Conservation (phyloP, 2,888 invertebrate genomes). For the Megaustenia siamemsis region DNA sequence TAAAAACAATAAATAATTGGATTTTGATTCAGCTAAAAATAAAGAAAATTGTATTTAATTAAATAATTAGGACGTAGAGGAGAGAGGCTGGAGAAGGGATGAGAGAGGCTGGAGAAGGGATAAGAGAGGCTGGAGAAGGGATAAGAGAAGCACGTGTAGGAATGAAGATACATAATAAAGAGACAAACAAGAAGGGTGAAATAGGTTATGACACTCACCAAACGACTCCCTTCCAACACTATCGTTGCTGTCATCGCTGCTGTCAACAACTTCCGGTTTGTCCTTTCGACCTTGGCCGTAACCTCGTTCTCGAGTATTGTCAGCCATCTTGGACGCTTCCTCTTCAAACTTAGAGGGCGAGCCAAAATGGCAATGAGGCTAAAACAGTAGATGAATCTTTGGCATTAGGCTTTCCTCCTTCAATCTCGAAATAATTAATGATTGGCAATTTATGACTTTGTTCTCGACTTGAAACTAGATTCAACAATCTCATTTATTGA, state of each 20-base stretch:
- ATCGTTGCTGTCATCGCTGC: slow-evolving; percentile 47
- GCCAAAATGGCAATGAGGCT: slow-evolving; percentile 3
- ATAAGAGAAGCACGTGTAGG: background rate
- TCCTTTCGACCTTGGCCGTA: slow-evolving; percentile 39
- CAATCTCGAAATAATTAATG: background rate
- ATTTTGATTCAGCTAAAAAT: no score
- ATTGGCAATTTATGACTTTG: background rate
- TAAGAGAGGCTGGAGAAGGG: background rate
- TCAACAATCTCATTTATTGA: background rate
- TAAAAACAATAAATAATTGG: no score
- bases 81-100: background rate
- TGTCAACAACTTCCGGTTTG: slow-evolving; percentile 46
- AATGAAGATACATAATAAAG: background rate
- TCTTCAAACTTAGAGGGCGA: background rate
- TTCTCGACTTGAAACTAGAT: background rate
- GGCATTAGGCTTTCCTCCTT: background rate
- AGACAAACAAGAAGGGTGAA: background rate
- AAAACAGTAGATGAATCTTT: background rate
- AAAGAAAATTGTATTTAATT: no score
- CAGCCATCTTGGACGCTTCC: slow-evolving; percentile 38
- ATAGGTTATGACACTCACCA: slow-evolving; percentile 26
- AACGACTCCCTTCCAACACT: slow-evolving; percentile 14
- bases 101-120: background rate
- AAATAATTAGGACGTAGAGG: background rate
- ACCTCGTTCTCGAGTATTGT: slow-evolving; percentile 30